Base-by-base conservation (phyloP, 2,888 invertebrate genomes). In the Abrostola triplasia region DNA sequence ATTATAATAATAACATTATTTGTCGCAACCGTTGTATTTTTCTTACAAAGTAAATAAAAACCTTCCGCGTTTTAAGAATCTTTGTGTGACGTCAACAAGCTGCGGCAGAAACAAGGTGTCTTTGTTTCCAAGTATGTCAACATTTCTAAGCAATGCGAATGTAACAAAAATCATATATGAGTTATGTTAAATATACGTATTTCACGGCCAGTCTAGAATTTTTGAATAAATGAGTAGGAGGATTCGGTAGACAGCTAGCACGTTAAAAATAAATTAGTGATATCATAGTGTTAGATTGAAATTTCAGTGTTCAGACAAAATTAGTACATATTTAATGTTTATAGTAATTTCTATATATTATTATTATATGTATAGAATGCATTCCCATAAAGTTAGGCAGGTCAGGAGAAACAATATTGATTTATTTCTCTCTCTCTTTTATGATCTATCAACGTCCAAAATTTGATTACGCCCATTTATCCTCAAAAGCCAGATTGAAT, bases 11-110 rank as follows among this genome's bases (percentile, higher is more conserved):
- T 13, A 12, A 44, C 13, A 13, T 12, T 44, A 6, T 12, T 44
- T 44, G 44, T 24, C 13, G 36, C n/a, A 12, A 42, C n/a, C n/a
- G 10, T 42, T 9, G 36, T 36, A 54, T 54, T 54, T 42, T 12
- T 35, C n/a, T 54, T n/a, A 36, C n/a, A n/a, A 52, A 53, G 41
- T 40, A 53, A 8, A 11, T 10, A 47, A 13, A 47, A 47, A 47
- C 54, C 36, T 54, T 40, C 42, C n/a, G 9, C 41, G 42, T 12
- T 36, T 36, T 42, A 54, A 53, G 7, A 53, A n/a, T 36, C 36
- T 53, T 41, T 10, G 41, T 24, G 59, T 38, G 40, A 50, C 38
- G 49, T 38, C 2, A n/a, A 10, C 35, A 53, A 35, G 12, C 38
- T 47, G 8, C 36, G 8, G 50, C 44, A 24, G 44, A 1, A 41